A percentile compares a stretch with the other conserved stretches of the same genome.
Conservation (phyloP, 2,113 vertebrate species). For the Mormyrus iriodes region DNA sequence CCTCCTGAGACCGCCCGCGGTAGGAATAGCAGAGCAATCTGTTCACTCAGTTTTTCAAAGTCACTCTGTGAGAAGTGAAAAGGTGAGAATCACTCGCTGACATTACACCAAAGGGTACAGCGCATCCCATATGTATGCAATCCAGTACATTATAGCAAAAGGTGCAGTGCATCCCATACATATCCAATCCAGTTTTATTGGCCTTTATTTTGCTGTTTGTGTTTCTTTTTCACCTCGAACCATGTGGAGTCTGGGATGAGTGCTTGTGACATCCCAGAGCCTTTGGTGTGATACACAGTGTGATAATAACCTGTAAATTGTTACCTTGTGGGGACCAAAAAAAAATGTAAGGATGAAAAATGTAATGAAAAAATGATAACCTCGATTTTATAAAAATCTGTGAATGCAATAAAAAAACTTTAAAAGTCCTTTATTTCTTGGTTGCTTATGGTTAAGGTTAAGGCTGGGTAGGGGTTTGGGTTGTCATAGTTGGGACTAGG, state of each 20-base stretch:
- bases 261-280: neutral
- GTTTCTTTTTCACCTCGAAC: neutral
- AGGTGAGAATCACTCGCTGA: neutral
- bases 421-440: neutral
- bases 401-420: neutral
- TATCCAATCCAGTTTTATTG: neutral
- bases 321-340: neutral
- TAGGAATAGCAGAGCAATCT: conserved; percentile 7
- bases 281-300: neutral
- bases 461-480: too few species aligned
- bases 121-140: neutral
- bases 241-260: neutral
- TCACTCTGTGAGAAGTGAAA: neutral
- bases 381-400: neutral
- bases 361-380: too few species aligned
- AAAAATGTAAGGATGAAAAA: too few species aligned
- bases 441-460: neutral
- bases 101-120: neutral
- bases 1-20: conserved; percentile 7
- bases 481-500: neutral
- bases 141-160: neutral
- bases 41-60: neutral
- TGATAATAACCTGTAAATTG: neutral
- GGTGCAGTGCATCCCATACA: neutral
- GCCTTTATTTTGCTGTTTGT: neutral